Evolutionary conservation across 2,797 vertebrate genomes (phyloP).

Genomic region (Myripristis murdjan): DNA sequence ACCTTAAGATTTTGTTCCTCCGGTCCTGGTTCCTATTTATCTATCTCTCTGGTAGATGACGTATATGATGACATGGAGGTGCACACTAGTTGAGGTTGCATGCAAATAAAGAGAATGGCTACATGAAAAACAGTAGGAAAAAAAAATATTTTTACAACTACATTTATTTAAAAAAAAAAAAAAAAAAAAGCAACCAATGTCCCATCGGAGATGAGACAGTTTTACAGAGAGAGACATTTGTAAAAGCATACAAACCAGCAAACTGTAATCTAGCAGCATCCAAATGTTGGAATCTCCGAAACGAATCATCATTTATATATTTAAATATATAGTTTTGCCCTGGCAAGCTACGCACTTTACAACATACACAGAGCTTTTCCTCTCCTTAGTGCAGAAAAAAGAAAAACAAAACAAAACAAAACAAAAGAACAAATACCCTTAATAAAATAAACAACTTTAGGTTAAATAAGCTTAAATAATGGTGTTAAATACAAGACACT

Average conservation of each 20-base stretch:
- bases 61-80: too few relatives aligned
- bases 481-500: conserved; percentile 98
- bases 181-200: conserved; percentile 82
- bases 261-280: conserved; percentile 94
- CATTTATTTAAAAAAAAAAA: conserved; percentile 85
- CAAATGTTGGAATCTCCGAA: conserved; percentile 91
- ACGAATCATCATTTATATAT: conserved; percentile 84
- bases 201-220: conserved; percentile 90
- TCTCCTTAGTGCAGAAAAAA: conserved; percentile 89
- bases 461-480: conserved; percentile 99
- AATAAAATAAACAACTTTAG: conserved; percentile 91
- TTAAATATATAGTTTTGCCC: conserved; percentile 84
- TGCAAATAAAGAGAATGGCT: too few relatives aligned
- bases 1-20: too few relatives aligned
- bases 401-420: conserved; percentile 50
- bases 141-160: conserved; percentile 79
- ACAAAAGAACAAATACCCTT: conserved; percentile 71
- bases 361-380: conserved; percentile 87
- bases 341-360: conserved; percentile 87
- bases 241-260: conserved; percentile 95
- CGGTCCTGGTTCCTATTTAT: too few relatives aligned
- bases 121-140: conserved; percentile 6
- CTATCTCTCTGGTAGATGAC: too few relatives aligned
- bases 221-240: conserved; percentile 88
- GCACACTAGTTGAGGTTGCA: too few relatives aligned